Percentiles rank a stretch among this genome's conserved stretches.
phyloP scores from a whole-genome alignment of 2,888 invertebrate species.

The Leptopilina syphax region DNA sequence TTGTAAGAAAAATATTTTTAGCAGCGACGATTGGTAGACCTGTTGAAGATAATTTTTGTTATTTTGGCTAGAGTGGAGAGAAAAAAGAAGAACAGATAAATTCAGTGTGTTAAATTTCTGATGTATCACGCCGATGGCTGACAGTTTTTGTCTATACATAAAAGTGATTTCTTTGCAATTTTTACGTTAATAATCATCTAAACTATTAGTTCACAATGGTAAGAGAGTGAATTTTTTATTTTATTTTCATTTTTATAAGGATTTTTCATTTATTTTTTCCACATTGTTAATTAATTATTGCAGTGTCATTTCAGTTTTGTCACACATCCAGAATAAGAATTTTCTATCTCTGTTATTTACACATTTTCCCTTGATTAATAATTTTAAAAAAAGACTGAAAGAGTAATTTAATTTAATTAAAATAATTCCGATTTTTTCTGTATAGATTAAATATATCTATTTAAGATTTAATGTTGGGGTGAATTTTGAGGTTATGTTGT shows the following conservation, averaged over 20 bases:
- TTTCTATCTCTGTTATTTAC: not conserved
- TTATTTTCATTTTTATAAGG: slow-evolving; percentile 28
- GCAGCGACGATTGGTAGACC: not conserved
- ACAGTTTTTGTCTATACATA: slow-evolving; percentile 47
- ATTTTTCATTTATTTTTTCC: not conserved
- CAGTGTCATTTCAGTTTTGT: slow-evolving; percentile 39
- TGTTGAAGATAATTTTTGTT: not conserved
- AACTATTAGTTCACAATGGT: slow-evolving; percentile 47
- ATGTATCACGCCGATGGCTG: slow-evolving; percentile 54
- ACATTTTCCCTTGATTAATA: not conserved
- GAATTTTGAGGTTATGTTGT: too few relatives aligned
- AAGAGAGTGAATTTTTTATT: slow-evolving; percentile 7
- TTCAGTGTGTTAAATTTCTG: slow-evolving; percentile 48
- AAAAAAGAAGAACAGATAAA: not conserved
- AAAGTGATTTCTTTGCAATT: slow-evolving; percentile 22
- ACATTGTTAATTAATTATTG: slow-evolving; percentile 35
- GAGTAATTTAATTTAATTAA: not conserved
- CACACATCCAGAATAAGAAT: not conserved
- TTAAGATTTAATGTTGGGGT: too few relatives aligned
- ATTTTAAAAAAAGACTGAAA: not conserved
- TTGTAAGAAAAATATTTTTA: too few relatives aligned
- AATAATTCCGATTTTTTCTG: too few relatives aligned
- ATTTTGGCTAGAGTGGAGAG: not conserved
- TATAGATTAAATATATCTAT: too few relatives aligned
- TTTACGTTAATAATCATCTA: not conserved